These are phyloP conservation scores for Dicranocentrus wangi DNA, from an alignment of 2,888 invertebrate species.

Conservation along the genomic window DNA sequence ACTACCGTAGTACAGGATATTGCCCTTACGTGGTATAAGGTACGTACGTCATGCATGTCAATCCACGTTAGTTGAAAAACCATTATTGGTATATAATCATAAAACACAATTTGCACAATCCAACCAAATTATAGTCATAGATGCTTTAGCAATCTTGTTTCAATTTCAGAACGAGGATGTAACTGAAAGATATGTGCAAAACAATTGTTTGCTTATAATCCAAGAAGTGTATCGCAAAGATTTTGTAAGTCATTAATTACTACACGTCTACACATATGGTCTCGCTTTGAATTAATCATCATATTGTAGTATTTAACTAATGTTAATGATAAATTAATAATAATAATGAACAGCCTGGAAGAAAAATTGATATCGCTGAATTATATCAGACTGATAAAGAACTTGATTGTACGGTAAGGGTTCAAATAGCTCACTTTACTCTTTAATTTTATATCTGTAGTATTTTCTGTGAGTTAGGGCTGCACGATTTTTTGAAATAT, in stretches of 20 bases:
- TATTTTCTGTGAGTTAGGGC: not conserved
- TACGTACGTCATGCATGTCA: too few relatives aligned
- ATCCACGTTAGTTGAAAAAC: not conserved
- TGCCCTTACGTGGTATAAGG: constrained; percentile 35
- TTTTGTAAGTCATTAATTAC: not conserved
- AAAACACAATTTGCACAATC: not conserved
- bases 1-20: not conserved
- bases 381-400: not conserved
- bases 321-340: not conserved
- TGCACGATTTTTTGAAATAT: not conserved
- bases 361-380: not conserved
- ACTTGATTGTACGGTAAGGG: not conserved
- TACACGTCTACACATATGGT: not conserved
- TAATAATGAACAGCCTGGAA: not conserved
- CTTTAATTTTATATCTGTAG: not conserved
- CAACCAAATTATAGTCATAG: too few relatives aligned
- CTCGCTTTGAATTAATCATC: not conserved
- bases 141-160: not conserved
- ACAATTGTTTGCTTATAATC: constrained; percentile 3
- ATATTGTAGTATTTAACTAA: too few relatives aligned
- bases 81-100: not conserved
- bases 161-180: constrained; percentile 16
- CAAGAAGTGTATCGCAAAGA: constrained; percentile 22
- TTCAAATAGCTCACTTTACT: not conserved
- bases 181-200: not conserved